Conservation (phyloP, 2,797 vertebrate genomes). For the Acanthurus leucopareius region DNA sequence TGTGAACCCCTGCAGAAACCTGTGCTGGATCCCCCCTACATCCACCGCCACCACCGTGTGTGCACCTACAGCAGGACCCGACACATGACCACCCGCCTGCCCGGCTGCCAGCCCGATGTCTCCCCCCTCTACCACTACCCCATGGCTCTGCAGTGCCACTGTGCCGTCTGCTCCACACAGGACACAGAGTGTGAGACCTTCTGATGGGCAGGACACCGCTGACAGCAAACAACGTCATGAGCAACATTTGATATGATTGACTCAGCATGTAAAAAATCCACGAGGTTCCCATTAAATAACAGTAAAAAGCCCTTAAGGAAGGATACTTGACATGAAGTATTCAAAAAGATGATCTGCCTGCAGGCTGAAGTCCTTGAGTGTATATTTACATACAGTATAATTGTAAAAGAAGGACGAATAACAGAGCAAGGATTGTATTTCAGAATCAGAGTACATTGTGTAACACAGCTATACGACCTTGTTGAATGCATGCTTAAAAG, state of each 20-base stretch:
- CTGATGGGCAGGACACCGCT: slow-evolving; percentile 52
- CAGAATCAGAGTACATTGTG: neutral
- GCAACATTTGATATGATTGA: neutral
- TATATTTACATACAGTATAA: no score
- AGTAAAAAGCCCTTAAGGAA: neutral
- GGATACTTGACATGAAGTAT: neutral
- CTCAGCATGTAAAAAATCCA: no score
- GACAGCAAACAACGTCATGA: neutral
- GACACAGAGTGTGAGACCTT: slow-evolving; percentile 87
- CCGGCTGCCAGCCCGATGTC: slow-evolving; percentile 78
- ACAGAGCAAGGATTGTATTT: neutral
- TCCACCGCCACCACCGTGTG: slow-evolving; percentile 83
- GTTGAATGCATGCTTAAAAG: neutral
- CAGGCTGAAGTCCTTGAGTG: neutral
- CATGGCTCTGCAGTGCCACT: slow-evolving; percentile 84
- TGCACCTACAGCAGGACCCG: slow-evolving; percentile 82
- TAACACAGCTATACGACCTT: neutral
- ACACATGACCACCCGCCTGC: slow-evolving; percentile 80
- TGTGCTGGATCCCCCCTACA: slow-evolving; percentile 80
- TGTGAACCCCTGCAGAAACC: slow-evolving; percentile 74
- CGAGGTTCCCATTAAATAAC: no score
- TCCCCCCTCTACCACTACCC: slow-evolving; percentile 85
- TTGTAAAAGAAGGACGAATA: no score
- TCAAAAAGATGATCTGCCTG: neutral
- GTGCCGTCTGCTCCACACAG: slow-evolving; percentile 80